A percentile compares a stretch with the other conserved stretches of the same genome.
These are phyloP conservation scores for Drosophila trapezifrons DNA, from an alignment of 1,140 invertebrate genomes.

Conservation along the genomic window DNA sequence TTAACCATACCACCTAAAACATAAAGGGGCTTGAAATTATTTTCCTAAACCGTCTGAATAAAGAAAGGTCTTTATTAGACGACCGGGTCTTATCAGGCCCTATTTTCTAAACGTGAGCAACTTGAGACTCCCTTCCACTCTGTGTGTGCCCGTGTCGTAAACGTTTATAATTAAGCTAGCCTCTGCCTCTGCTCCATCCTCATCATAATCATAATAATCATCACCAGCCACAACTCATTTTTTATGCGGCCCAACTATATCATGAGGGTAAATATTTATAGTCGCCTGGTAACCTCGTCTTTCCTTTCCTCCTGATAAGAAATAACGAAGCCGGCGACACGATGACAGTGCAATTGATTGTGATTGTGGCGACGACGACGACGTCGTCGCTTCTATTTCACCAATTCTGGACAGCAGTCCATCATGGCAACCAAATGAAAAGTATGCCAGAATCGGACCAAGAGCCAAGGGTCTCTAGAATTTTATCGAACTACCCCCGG, in stretches of 20 bases:
- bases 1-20: neutral
- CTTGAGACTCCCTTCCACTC: neutral
- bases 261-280: conserved; percentile 78
- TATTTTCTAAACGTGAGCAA: conserved; percentile 36
- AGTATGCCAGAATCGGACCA: conserved; percentile 5
- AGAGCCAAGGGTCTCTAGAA: conserved; percentile 19
- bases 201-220: conserved; percentile 49
- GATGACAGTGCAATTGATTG: conserved; percentile 54
- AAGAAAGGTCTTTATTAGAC: conserved; percentile 9
- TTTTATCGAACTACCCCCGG: conserved; percentile 63
- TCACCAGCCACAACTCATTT: conserved; percentile 42
- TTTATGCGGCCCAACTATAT: conserved; percentile 54
- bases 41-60: neutral
- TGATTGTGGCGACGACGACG: conserved; percentile 38
- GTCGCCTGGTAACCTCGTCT: conserved; percentile 75
- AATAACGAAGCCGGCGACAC: conserved; percentile 36
- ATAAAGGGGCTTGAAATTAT: too few relatives aligned
- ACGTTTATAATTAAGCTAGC: conserved; percentile 57
- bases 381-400: conserved; percentile 58
- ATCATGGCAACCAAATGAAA: conserved; percentile 49
- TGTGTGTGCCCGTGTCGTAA: conserved; percentile 34
- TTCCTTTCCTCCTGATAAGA: conserved; percentile 63
- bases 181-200: conserved; percentile 24
- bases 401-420: conserved; percentile 64
- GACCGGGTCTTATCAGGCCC: conserved; percentile 13